Conservation (phyloP, 1,140 invertebrate genomes). For the Brachionus angularis region DNA sequence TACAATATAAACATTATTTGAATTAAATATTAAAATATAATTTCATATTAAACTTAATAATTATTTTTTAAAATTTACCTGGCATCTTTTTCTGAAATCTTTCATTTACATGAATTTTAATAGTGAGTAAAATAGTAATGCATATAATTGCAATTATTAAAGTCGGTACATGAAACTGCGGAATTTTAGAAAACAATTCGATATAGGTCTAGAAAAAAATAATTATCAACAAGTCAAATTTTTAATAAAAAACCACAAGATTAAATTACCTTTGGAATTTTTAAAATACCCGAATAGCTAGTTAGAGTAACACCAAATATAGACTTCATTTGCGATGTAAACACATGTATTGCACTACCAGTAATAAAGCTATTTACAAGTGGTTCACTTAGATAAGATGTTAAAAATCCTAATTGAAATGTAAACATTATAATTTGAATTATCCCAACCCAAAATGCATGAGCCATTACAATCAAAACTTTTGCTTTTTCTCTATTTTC, state of each 20-base stretch:
- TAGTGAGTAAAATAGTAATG: constrained; percentile 51
- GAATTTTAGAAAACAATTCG: not conserved
- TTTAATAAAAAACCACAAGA: too few relatives aligned
- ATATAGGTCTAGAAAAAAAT: not conserved
- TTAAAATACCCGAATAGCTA: constrained; percentile 53
- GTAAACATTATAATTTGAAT: constrained; percentile 51
- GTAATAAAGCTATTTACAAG: constrained; percentile 60
- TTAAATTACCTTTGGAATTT: constrained; percentile 56
- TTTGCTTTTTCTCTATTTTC: not conserved
- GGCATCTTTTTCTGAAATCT: constrained; percentile 49
- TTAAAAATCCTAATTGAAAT: constrained; percentile 57
- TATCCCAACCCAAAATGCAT: constrained; percentile 3
- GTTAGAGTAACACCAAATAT: constrained; percentile 55
- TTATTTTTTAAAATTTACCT: not conserved
- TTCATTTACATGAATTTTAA: constrained; percentile 54
- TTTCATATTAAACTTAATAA: too few relatives aligned
- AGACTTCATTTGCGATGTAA: constrained; percentile 59
- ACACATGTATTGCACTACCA: constrained; percentile 59
- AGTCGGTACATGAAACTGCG: constrained; percentile 41
- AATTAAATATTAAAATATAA: too few relatives aligned
- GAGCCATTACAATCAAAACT: not conserved
- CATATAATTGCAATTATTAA: constrained; percentile 51
- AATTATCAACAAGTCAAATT: not conserved
- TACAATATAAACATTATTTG: too few relatives aligned
- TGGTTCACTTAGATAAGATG: constrained; percentile 60